Evolutionary conservation across 2,888 invertebrate genomes (phyloP).

Genomic region (Plemyria rubiginata): DNA sequence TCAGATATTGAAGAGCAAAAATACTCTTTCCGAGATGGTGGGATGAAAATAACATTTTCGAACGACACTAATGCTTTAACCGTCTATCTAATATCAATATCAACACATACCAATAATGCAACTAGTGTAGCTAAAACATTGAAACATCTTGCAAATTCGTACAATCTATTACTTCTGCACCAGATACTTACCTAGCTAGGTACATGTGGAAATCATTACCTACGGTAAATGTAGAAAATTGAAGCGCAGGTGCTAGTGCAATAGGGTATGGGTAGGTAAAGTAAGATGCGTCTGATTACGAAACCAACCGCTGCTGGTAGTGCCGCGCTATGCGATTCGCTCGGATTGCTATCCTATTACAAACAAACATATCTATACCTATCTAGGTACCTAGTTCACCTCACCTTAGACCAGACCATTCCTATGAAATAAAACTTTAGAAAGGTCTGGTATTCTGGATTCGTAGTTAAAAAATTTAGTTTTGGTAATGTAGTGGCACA

Average conservation of each 20-base stretch:
- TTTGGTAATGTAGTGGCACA: too few species aligned
- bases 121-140: too few species aligned
- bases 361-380: slow-evolving; percentile 19
- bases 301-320: slow-evolving; percentile 36
- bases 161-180: neutral
- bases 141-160: neutral
- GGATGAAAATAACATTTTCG: too few species aligned
- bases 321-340: slow-evolving; percentile 28
- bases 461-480: too few species aligned
- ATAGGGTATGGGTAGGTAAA: slow-evolving; percentile 36
- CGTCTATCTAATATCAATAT: too few species aligned
- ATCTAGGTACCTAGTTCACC: neutral
- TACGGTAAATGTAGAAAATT: slow-evolving; percentile 44
- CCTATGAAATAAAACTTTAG: too few species aligned
- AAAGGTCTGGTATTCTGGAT: too few species aligned
- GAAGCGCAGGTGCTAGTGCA: slow-evolving; percentile 47
- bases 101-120: too few species aligned
- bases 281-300: slow-evolving; percentile 50
- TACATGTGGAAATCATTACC: slow-evolving; percentile 42
- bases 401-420: neutral
- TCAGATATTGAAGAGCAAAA: too few species aligned
- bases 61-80: too few species aligned
- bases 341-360: slow-evolving; percentile 35
- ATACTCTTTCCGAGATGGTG: too few species aligned
- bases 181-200: neutral